Evolutionary conservation across 2,888 invertebrate genomes (phyloP).

Genomic region (Acleris sparsana): DNA sequence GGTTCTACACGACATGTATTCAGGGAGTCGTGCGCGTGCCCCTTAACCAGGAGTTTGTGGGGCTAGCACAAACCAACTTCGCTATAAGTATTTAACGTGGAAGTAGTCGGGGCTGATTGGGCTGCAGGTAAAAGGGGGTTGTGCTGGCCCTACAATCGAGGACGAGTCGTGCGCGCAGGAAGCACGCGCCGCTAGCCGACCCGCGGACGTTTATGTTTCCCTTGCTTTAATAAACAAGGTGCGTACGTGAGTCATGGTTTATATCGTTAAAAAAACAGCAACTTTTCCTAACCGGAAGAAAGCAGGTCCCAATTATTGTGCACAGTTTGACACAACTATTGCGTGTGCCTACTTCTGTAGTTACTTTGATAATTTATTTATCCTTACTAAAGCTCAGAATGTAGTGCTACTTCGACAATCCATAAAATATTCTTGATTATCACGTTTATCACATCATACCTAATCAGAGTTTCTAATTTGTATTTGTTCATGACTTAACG

Average conservation of each 20-base stretch:
- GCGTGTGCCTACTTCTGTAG: no score
- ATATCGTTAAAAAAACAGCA: not conserved
- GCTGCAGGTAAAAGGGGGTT: not conserved
- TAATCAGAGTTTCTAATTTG: no score
- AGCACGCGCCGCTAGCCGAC: conserved; percentile 65
- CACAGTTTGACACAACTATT: no score
- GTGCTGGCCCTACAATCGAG: conserved; percentile 18
- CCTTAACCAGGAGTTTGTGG: conserved; percentile 43
- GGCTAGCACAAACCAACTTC: conserved; percentile 22
- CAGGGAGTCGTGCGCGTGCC: conserved; percentile 65
- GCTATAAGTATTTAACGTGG: not conserved
- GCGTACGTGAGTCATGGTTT: conserved; percentile 33
- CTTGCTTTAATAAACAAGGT: conserved; percentile 58
- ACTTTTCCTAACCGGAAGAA: no score
- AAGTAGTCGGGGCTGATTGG: conserved; percentile 10
- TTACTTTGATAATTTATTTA: no score
- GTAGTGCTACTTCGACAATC: no score
- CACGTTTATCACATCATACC: no score
- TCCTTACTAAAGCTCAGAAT: no score
- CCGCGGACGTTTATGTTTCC: conserved; percentile 48
- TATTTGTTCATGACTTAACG: not conserved
- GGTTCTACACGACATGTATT: conserved; percentile 57
- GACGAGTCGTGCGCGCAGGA: conserved; percentile 61
- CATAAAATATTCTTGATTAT: no score
- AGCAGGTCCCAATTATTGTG: no score